Conservation (phyloP, 1,140 invertebrate genomes). For the Philopotamus ludificatus region DNA sequence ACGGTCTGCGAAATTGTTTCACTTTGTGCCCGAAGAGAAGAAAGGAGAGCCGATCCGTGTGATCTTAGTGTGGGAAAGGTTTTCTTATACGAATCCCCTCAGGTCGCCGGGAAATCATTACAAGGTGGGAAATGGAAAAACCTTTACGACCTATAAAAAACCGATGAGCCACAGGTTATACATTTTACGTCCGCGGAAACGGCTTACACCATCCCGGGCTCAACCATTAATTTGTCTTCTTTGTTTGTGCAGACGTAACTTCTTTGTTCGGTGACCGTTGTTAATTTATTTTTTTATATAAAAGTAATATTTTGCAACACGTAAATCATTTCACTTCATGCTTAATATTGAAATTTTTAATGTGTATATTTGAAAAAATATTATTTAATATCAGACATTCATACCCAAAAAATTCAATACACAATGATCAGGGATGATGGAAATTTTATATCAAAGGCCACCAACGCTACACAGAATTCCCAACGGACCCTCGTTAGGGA, state of each 20-base stretch:
- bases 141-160: conserved; percentile 33
- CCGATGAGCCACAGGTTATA: conserved; percentile 30
- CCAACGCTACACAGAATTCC: too few relatives aligned
- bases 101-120: conserved; percentile 25
- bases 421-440: too few relatives aligned
- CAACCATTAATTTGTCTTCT: conserved; percentile 24
- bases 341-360: conserved; percentile 5
- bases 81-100: neutral
- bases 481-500: too few relatives aligned
- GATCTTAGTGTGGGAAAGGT: neutral
- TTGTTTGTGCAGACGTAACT: conserved; percentile 12
- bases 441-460: too few relatives aligned
- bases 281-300: too few relatives aligned
- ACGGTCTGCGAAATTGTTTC: too few relatives aligned
- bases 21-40: too few relatives aligned
- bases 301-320: neutral
- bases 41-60: neutral
- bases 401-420: too few relatives aligned
- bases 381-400: too few relatives aligned
- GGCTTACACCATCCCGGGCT: neutral
- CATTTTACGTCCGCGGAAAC: conserved; percentile 24
- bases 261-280: too few relatives aligned
- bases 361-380: too few relatives aligned
- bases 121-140: conserved; percentile 34
- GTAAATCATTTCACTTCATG: neutral